Conservation (phyloP, 2,888 invertebrate species). For the Mesochorus sp. region DNA sequence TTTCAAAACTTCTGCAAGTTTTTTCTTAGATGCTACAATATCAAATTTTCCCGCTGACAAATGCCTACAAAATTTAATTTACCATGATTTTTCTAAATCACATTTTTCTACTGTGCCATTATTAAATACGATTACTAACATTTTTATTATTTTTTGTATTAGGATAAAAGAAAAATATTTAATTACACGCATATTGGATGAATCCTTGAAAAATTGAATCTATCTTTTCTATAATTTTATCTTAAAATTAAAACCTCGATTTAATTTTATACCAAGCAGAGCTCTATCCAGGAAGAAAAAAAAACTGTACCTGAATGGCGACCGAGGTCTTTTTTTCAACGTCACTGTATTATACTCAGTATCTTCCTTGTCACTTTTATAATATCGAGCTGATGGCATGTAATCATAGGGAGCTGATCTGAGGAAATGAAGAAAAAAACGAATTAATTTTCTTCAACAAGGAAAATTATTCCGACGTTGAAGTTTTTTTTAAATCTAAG, state of each 20-base stretch:
- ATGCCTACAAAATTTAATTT: constrained; percentile 49
- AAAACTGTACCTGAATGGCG: constrained; percentile 36
- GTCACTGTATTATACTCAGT: constrained; percentile 2
- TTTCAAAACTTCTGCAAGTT: constrained; percentile 8
- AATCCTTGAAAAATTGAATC: too few species aligned
- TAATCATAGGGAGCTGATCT: constrained; percentile 34
- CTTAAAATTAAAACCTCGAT: not conserved
- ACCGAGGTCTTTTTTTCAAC: constrained; percentile 34
- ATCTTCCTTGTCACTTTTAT: constrained; percentile 26
- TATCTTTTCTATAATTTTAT: not conserved
- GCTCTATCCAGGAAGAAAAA: too few species aligned
- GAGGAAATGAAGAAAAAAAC: not conserved
- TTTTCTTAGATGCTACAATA: constrained; percentile 37
- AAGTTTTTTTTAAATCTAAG: constrained; percentile 29
- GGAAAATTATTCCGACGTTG: not conserved
- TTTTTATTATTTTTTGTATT: too few species aligned
- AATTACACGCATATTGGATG: too few species aligned
- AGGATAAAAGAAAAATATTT: too few species aligned
- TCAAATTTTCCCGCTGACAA: constrained; percentile 60
- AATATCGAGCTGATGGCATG: constrained; percentile 40
- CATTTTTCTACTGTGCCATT: too few species aligned
- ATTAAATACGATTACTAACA: not conserved
- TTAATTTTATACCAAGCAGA: not conserved
- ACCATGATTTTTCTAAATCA: not conserved
- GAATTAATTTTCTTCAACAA: constrained; percentile 12